Base-by-base conservation (phyloP, 2,888 invertebrate species). In the Mythimna lalbum region DNA sequence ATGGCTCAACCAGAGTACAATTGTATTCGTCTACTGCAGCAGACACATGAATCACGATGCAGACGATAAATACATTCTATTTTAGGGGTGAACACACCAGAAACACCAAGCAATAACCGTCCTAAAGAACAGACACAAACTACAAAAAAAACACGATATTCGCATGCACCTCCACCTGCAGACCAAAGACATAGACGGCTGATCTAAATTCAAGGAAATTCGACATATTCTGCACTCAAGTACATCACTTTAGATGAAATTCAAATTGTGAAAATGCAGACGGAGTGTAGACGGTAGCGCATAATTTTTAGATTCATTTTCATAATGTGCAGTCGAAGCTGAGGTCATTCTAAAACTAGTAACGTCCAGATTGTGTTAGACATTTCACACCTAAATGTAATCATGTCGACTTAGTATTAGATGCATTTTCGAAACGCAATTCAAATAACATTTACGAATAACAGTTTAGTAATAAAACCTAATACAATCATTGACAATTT, bases 161-260 rank as follows among this genome's bases (percentile, higher is more conserved):
- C 79, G 88, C 68, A 43, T 89, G 90, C 76, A 82, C 63, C 69
- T 70, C 71, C 55, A 77, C 2, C 31, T 69, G 49, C 84, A 82
- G 81, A 82, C 84, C 84, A 86, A 83, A 90, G 90, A 92, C 91
- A 83, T 87, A 93, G 91, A 93, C 87, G 74, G 69, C 92, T 93
- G 89, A 94, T 96, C 92, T 93, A 96, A 95, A 96, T 96, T 96
- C 95, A 96, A 96, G 95, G 95, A 95, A 95, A 95, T 94, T 92
- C 88, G 89, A 93, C 90, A 92, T 88, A 92, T 93, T 95, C 92
- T 95, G 95, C 95, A 95, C 88, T 92, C 91, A 92, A 94, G 94
- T 94, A 94, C 94, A 94, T 93, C 90, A 90, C 87, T 89, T 84
- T 80, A 88, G 88, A 92, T 93, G 89, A 93, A 93, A 93, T 93